Evolutionary conservation across 2,797 vertebrate species (phyloP).

Genomic region (Naso thynnoides): DNA sequence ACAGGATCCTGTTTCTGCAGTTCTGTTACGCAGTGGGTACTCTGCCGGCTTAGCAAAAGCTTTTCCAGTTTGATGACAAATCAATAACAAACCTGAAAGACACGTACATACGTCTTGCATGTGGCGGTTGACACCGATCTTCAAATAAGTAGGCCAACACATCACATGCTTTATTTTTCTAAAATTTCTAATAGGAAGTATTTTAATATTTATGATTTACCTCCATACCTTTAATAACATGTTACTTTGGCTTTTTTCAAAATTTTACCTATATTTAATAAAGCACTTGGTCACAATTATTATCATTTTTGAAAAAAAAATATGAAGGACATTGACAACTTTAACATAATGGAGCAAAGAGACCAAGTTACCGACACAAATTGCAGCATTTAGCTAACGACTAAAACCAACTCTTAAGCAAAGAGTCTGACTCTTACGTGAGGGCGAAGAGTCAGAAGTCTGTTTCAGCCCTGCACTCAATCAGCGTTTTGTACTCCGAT

Average conservation of each 20-base stretch:
- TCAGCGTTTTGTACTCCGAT: too few relatives aligned
- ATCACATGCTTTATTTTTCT: neutral
- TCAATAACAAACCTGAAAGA: neutral
- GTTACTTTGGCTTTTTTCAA: neutral
- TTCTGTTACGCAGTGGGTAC: neutral
- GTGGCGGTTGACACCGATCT: neutral
- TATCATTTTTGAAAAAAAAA: neutral
- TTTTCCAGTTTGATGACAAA: constrained; percentile 4
- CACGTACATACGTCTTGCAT: neutral
- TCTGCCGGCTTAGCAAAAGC: constrained; percentile 1
- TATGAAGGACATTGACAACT: neutral
- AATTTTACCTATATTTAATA: neutral
- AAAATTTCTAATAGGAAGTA: too few relatives aligned
- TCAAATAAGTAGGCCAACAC: too few relatives aligned
- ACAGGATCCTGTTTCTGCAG: neutral
- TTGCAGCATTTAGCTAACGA: too few relatives aligned
- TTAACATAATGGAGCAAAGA: too few relatives aligned
- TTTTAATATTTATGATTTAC: neutral
- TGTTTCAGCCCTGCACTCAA: too few relatives aligned
- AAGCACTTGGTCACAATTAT: neutral
- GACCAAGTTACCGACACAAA: too few relatives aligned
- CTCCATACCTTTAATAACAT: neutral
- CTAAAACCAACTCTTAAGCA: too few relatives aligned
- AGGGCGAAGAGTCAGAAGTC: too few relatives aligned
- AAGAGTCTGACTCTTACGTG: too few relatives aligned